Evolutionary conservation across 2,888 invertebrate genomes (phyloP), one percentile per base, ranked within the genome.

Genomic region (Epinotia bilunana): DNA sequence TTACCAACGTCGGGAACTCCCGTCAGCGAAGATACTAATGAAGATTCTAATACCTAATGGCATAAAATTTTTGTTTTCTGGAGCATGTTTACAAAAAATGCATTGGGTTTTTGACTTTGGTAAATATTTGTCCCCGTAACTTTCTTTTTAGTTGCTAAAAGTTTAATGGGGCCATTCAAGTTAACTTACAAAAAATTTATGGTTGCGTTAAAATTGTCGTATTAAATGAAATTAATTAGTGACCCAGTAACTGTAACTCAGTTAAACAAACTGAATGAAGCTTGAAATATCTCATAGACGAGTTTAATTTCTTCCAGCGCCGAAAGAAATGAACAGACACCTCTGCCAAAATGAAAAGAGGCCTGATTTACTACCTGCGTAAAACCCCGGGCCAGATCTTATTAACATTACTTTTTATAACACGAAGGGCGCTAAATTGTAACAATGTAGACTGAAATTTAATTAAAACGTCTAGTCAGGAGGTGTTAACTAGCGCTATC

Each of bases 321-420:
- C 86, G 84, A 85, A 92, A 91, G 90, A 91, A 93, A 92, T 90
- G 91, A 89, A 91, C 90, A 87, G 90, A 88, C 89, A 90, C 86
- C 90, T 90, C 87, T 87, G 88, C 88, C 89, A 87, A 91, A 91
- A 91, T 91, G 88, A 91, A 92, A 92, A 87, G 90, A 88, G 88
- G 84, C 87, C 86, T 93, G 93, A 93, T 93, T 93, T 93, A 93
- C 88, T 87, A 83, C 88, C 83, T 86, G 85, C 90, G 89, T 91
- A 88, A 90, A 91, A 87, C 87, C 86, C 86, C 85, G 87, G 86
- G 85, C 85, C 80, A 88, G 89, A 87, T 91, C 91, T 93, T 93
- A 92, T 92, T 91, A 93, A 91, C 91, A 91, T 93, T 90, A 92
- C 92, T 92, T 93, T 93, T 93, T 92, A 93, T 92, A 92, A 90